Conservation (phyloP, 2,797 vertebrate species). For the Platyrinchus mystaceus region DNA sequence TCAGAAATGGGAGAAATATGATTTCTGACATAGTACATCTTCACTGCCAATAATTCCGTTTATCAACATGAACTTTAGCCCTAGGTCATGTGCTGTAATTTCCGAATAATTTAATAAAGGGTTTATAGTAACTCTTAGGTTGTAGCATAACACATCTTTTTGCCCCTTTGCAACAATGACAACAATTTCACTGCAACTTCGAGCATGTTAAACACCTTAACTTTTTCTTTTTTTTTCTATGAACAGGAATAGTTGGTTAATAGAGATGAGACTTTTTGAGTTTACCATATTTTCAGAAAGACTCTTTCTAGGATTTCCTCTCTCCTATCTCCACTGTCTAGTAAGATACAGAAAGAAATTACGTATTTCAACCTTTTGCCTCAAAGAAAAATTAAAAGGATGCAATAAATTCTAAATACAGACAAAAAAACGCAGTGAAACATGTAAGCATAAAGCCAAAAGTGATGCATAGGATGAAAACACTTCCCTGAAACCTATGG, state of each 20-base stretch:
- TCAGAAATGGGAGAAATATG: not conserved
- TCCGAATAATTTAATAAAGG: not conserved
- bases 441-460: not conserved
- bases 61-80: not conserved
- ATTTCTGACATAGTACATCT: not conserved
- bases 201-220: not conserved
- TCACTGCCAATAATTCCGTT: not conserved
- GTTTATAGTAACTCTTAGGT: not conserved
- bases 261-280: not conserved
- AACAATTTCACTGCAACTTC: not conserved
- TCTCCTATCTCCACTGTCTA: not conserved
- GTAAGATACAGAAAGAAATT: not conserved
- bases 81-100: not conserved
- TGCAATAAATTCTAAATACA: not conserved
- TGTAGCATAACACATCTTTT: not conserved
- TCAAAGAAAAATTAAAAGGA: not conserved
- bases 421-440: not conserved
- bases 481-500: not conserved
- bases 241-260: not conserved
- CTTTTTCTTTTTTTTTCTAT: not conserved
- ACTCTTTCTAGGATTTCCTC: not conserved
- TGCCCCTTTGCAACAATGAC: not conserved
- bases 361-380: not conserved
- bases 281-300: not conserved
- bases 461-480: not conserved